phyloP scores from a whole-genome alignment of 2,113 vertebrate species.

The Chitala chitala region DNA sequence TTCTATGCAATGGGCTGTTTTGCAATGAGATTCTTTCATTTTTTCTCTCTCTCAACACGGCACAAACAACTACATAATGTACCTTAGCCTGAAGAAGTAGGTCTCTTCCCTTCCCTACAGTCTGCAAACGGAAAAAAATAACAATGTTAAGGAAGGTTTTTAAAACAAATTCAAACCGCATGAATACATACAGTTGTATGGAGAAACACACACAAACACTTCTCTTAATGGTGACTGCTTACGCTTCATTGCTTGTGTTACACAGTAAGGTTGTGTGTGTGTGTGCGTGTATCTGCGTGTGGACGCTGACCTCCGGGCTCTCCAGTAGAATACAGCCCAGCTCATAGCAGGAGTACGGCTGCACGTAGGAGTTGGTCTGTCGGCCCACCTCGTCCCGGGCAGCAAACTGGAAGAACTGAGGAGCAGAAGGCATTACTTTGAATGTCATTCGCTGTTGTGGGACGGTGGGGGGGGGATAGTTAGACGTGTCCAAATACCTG shows the following conservation, averaged over 20 bases:
- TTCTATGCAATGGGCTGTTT: not conserved
- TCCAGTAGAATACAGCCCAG: conserved; percentile 87
- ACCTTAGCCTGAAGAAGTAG: conserved; percentile 97
- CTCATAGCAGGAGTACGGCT: conserved; percentile 93
- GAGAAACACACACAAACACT: no score
- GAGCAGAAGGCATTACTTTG: not conserved
- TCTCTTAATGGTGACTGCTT: no score
- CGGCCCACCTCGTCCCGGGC: conserved; percentile 84
- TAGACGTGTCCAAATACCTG: conserved; percentile 62
- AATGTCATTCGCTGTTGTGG: no score
- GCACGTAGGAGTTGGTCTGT: conserved; percentile 83
- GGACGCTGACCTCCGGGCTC: conserved; percentile 78
- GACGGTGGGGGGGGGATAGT: no score
- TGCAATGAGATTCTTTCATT: not conserved
- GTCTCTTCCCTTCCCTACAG: conserved; percentile 82
- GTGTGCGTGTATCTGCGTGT: no score
- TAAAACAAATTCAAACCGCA: no score
- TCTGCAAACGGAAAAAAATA: conserved; percentile 54
- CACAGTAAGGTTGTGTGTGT: no score
- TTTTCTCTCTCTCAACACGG: not conserved
- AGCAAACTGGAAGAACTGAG: conserved; percentile 85
- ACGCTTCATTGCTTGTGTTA: no score
- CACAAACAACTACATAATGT: conserved; percentile 29
- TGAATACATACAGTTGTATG: no score
- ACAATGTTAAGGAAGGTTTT: not conserved